Conservation (phyloP, 2,113 vertebrate species). For the Telmatochromis sp. region DNA sequence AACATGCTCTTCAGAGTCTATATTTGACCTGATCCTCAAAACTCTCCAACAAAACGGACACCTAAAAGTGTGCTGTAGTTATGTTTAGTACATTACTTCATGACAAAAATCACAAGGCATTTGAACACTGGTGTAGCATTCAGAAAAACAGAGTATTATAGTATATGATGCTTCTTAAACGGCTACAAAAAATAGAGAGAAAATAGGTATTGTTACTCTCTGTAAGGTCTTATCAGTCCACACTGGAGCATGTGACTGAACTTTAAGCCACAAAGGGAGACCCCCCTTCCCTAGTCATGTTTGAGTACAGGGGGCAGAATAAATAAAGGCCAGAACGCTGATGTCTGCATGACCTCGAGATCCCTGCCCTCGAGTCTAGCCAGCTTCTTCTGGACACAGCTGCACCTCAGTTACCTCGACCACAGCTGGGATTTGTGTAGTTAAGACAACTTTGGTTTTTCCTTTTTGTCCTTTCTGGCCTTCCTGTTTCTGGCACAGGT, state of each 20-base stretch:
- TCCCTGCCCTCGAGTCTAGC: constrained; percentile 12
- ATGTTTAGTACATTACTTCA: background rate
- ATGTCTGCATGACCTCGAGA: constrained; percentile 4
- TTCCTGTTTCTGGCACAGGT: background rate
- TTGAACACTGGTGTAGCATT: background rate
- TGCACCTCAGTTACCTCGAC: background rate
- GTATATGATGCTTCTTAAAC: background rate
- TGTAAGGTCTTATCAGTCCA: constrained; percentile 2
- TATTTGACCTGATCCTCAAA: background rate
- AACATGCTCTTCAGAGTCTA: background rate
- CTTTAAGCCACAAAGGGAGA: background rate
- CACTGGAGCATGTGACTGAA: background rate
- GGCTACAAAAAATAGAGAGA: background rate
- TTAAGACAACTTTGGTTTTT: constrained; percentile 15
- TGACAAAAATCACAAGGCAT: constrained; percentile 14
- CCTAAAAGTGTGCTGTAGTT: background rate
- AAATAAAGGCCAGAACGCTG: constrained; percentile 18
- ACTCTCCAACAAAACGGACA: background rate
- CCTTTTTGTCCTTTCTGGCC: background rate
- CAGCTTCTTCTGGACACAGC: background rate
- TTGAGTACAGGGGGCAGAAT: constrained; percentile 1
- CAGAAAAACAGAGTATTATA: background rate
- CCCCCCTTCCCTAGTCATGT: background rate
- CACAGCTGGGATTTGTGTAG: background rate
- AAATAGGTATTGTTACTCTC: background rate